phyloP scores from a whole-genome alignment of 1,140 invertebrate species.

The Spodoptera litura region DNA sequence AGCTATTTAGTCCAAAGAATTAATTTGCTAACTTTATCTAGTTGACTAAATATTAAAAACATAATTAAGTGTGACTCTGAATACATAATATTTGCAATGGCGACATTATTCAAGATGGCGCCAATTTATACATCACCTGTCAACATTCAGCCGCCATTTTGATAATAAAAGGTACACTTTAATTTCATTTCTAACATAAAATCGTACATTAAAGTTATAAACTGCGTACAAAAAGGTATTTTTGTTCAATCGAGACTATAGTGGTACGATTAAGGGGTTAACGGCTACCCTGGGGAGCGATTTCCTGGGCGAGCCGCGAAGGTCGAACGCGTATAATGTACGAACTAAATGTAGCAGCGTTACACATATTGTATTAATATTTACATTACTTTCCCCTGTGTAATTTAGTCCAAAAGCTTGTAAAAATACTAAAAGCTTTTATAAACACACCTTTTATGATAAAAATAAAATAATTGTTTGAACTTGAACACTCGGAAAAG shows the following conservation, averaged over 20 bases:
- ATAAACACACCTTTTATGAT: too few relatives aligned
- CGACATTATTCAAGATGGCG: too few relatives aligned
- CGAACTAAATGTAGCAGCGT: conserved; percentile 32
- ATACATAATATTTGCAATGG: too few relatives aligned
- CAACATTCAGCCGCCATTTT: too few relatives aligned
- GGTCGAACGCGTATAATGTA: conserved; percentile 48
- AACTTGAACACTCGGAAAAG: too few relatives aligned
- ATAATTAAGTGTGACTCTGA: too few relatives aligned
- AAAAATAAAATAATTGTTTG: too few relatives aligned
- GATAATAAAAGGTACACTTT: too few relatives aligned
- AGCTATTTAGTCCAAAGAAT: too few relatives aligned
- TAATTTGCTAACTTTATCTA: too few relatives aligned
- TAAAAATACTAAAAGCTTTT: neutral
- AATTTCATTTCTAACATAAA: neutral
- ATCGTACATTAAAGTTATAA: neutral
- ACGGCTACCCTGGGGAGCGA: conserved; percentile 53
- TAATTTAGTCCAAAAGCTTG: neutral
- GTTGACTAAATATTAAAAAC: too few relatives aligned
- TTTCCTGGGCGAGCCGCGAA: conserved; percentile 51
- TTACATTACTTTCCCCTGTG: conserved; percentile 2
- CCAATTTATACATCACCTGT: too few relatives aligned
- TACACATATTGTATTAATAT: conserved; percentile 27
- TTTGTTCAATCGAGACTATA: conserved; percentile 24
- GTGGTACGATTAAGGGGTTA: conserved; percentile 53
- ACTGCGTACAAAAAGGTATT: conserved; percentile 13